phyloP scores from a whole-genome alignment of 1,140 invertebrate genomes.

The Panonychus citri region DNA sequence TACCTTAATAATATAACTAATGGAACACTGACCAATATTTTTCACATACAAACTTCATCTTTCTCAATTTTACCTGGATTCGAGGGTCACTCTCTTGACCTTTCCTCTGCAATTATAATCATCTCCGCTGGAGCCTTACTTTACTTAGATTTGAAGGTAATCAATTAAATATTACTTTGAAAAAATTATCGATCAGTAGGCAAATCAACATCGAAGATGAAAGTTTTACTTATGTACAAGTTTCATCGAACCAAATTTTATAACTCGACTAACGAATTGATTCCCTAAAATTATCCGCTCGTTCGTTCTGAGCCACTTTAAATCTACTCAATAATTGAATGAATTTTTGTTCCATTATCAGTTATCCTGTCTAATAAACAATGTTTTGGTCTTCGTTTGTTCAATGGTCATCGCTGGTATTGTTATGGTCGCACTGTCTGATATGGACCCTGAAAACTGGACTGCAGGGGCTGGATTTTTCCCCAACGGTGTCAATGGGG shows the following conservation, averaged over 20 bases:
- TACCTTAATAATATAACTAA: not conserved
- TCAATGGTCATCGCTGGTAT: slow-evolving; percentile 21
- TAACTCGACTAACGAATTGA: too few relatives aligned
- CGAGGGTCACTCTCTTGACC: not conserved
- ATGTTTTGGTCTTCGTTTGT: slow-evolving; percentile 19
- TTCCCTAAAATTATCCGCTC: not conserved
- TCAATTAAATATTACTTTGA: too few relatives aligned
- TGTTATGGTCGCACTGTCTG: slow-evolving; percentile 23
- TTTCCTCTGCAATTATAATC: not conserved
- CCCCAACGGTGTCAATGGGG: slow-evolving; percentile 16
- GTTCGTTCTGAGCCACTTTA: too few relatives aligned
- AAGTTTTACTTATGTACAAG: too few relatives aligned
- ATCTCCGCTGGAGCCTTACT: not conserved
- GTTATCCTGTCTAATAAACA: slow-evolving; percentile 20
- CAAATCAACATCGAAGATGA: too few relatives aligned
- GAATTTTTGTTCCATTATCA: not conserved
- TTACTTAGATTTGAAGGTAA: not conserved
- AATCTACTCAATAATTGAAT: not conserved
- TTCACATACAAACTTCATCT: not conserved
- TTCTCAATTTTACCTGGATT: not conserved
- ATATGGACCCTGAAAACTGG: slow-evolving; percentile 24
- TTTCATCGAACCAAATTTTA: too few relatives aligned
- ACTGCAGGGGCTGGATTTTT: slow-evolving; percentile 23
- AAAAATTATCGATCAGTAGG: too few relatives aligned
- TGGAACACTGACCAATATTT: not conserved